These are phyloP conservation scores for Holocentrus rufus DNA, from an alignment of 2,797 vertebrate genomes.

Conservation along the genomic window DNA sequence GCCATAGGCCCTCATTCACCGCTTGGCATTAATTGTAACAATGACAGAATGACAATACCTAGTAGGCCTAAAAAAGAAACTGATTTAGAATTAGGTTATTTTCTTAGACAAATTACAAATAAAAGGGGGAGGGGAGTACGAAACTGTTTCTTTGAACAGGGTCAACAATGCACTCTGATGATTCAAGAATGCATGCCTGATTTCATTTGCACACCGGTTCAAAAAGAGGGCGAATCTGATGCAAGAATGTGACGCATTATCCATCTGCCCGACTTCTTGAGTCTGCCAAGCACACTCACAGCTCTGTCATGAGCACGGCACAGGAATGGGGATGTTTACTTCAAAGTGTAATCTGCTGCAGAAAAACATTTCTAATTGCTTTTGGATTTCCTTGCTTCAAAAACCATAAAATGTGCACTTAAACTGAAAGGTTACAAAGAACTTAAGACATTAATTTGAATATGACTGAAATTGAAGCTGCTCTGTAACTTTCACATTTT, in stretches of 20 bases:
- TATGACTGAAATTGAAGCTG: too few species aligned
- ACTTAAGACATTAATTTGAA: too few species aligned
- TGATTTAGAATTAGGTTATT: slow-evolving; percentile 49
- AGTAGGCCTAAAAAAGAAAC: slow-evolving; percentile 46
- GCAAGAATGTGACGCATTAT: not conserved
- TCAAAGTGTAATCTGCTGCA: not conserved
- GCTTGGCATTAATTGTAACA: slow-evolving; percentile 34
- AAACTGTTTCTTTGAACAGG: slow-evolving; percentile 23
- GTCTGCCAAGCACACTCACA: not conserved
- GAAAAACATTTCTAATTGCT: not conserved
- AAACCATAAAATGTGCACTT: too few species aligned
- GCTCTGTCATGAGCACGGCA: not conserved
- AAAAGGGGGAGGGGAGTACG: slow-evolving; percentile 35
- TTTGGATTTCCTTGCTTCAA: not conserved
- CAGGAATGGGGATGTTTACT: not conserved
- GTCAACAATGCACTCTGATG: slow-evolving; percentile 23
- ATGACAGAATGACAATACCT: slow-evolving; percentile 36
- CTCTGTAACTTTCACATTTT: too few species aligned
- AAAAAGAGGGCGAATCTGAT: not conserved
- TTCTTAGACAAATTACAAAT: slow-evolving; percentile 47
- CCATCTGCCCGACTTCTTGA: not conserved
- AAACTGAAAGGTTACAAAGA: too few species aligned
- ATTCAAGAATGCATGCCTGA: not conserved
- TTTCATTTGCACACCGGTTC: not conserved
- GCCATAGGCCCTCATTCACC: slow-evolving; percentile 35